Percentiles rank a stretch among this genome's conserved stretches.
Conservation (phyloP, 2,113 vertebrate genomes). For the Alethe castanea region DNA sequence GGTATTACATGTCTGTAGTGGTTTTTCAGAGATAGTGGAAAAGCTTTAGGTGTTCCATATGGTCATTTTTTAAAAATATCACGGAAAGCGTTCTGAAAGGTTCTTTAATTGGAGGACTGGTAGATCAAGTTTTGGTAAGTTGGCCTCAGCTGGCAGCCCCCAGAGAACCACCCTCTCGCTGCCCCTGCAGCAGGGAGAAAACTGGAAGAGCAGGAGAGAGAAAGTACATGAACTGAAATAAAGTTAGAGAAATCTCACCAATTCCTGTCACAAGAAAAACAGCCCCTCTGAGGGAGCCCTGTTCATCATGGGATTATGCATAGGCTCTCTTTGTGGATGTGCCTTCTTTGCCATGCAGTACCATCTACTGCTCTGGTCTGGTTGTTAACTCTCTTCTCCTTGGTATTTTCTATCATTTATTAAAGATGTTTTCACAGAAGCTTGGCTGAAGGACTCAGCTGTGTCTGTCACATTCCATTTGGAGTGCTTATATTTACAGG, state of each 20-base stretch:
- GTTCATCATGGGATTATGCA: not conserved
- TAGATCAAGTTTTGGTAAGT: not conserved
- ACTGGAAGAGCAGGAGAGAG: not conserved
- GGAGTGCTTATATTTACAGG: not conserved
- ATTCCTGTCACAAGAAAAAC: not conserved
- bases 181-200: not conserved
- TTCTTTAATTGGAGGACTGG: not conserved
- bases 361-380: rapidly evolving
- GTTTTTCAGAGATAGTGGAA: not conserved
- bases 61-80: not conserved
- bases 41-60: not conserved
- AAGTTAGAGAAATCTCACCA: not conserved
- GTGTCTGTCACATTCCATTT: not conserved
- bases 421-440: not conserved
- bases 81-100: not conserved
- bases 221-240: not conserved
- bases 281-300: not conserved
- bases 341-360: not conserved
- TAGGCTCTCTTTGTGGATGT: rapidly evolving
- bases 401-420: rapidly evolving
- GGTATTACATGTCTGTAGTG: not conserved
- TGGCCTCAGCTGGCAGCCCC: not conserved
- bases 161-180: rapidly evolving
- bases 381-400: not conserved
- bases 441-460: not conserved